Conservation (phyloP, 2,797 vertebrate species). For the Sebastes miniatus region DNA sequence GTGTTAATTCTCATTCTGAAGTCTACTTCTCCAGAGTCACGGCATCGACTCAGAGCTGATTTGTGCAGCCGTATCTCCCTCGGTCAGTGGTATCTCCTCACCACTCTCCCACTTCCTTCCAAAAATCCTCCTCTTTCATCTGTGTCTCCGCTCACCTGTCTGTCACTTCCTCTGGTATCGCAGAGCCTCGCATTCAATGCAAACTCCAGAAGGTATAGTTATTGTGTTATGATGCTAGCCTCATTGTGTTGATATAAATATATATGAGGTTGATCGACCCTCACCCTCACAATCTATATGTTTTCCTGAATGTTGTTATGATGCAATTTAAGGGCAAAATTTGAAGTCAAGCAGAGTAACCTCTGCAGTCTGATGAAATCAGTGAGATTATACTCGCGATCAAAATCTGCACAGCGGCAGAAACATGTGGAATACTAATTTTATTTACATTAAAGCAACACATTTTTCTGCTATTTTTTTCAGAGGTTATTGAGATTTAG, state of each 20-base stretch:
- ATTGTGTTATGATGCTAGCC: background rate
- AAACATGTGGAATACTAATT: constrained; percentile 18
- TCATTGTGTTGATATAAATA: background rate
- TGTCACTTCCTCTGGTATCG: background rate
- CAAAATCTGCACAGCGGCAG: background rate
- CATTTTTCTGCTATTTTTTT: too few relatives aligned
- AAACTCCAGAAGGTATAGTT: background rate
- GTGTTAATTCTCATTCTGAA: constrained; percentile 50
- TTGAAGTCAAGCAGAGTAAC: constrained; percentile 20
- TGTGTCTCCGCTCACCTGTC: background rate
- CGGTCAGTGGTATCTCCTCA: constrained; percentile 16
- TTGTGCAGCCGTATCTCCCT: constrained; percentile 19
- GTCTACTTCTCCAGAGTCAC: constrained; percentile 38
- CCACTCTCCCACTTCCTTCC: constrained; percentile 20
- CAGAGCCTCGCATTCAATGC: background rate
- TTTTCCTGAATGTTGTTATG: background rate
- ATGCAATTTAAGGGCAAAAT: constrained; percentile 11
- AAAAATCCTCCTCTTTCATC: background rate
- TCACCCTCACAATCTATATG: background rate
- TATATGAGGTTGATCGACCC: background rate
- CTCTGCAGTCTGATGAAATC: constrained; percentile 5
- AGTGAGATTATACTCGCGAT: background rate
- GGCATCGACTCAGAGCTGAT: constrained; percentile 41
- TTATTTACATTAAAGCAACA: constrained; percentile 1
- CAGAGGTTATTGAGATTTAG: background rate